Base-by-base conservation (phyloP, 1,140 invertebrate species). In the Pararge aegeria region DNA sequence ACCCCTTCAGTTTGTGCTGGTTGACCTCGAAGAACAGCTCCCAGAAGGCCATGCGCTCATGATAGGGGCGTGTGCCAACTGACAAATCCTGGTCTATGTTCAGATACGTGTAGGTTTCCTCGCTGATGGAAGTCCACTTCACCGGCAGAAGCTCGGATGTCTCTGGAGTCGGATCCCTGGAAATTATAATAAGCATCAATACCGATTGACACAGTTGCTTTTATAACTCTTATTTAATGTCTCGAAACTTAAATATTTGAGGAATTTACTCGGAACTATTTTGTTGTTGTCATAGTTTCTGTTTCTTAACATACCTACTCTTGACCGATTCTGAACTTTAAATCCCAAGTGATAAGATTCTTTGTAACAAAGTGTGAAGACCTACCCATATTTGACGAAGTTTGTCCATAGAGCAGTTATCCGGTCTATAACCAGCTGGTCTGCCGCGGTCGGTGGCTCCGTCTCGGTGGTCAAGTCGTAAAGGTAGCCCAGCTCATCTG, bases 391-490 rank as follows among this genome's bases (percentile, higher is more conserved):
- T 55, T 77, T 79, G 16, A 40, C 73, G 20, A 83, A 80, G 42
- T 83, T 79, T 2, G 78, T 70, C 73, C 73, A 80, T 34, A 80
- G 20, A 1, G 50, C 68, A 13, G 76, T 79, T 10, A 80, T 66
- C 27, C 61, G 64, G 34, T 83, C 78, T 10, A 78, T 66, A 0
- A 78, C 58, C 0, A 66, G 20, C 38, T 70, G 64, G 48, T 80
- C 78, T 1, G 68, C 61, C 19, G 51, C 34, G 6, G 55, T 50
- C 0, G 68, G 54, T 5, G 20, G 18, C 10, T 46, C 18, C 5
- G 15, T 46, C 42, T 18, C 15, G 12, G n/a, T 15, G 9, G 42
- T 0, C 9, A 46, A 2, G 20, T 46, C 42, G 10, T 18, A 46
- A 1, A 46, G 10, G 16, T 46, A 46, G 1, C 42, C 18, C 1